A percentile compares a stretch with the other conserved stretches of the same genome.
Evolutionary conservation across 2,888 invertebrate genomes (phyloP).

Genomic region (Eupithecia subfuscata): DNA sequence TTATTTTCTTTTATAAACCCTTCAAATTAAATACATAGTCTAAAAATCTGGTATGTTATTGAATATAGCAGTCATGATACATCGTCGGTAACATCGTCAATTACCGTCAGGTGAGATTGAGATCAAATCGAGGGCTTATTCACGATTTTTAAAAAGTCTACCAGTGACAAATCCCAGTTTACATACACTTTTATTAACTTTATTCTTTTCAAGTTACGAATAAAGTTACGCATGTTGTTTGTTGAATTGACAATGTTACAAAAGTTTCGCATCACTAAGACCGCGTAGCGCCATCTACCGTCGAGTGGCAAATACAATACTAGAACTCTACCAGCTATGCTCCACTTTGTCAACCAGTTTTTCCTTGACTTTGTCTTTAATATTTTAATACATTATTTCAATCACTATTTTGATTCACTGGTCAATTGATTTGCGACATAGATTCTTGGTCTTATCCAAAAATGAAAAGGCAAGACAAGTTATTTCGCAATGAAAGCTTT

Average conservation of each 20-base stretch:
- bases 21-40: neutral
- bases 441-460: neutral
- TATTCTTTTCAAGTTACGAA: too few relatives aligned
- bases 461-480: neutral
- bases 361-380: neutral
- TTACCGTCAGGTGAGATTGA: too few relatives aligned
- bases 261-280: slow-evolving; percentile 21
- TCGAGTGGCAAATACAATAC: slow-evolving; percentile 58
- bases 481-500: slow-evolving; percentile 28
- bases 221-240: neutral
- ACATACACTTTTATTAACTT: too few relatives aligned
- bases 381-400: neutral
- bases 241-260: neutral
- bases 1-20: neutral
- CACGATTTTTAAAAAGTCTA: too few relatives aligned
- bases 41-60: neutral
- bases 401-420: neutral
- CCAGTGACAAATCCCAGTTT: too few relatives aligned
- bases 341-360: neutral
- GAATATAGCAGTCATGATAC: too few relatives aligned
- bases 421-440: neutral
- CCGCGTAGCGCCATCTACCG: slow-evolving; percentile 69
- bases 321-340: neutral
- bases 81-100: too few relatives aligned
- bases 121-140: too few relatives aligned